A percentile compares a stretch with the other conserved stretches of the same genome.
phyloP scores from a whole-genome alignment of 2,888 invertebrate genomes.

The Chelonus formosanus region DNA sequence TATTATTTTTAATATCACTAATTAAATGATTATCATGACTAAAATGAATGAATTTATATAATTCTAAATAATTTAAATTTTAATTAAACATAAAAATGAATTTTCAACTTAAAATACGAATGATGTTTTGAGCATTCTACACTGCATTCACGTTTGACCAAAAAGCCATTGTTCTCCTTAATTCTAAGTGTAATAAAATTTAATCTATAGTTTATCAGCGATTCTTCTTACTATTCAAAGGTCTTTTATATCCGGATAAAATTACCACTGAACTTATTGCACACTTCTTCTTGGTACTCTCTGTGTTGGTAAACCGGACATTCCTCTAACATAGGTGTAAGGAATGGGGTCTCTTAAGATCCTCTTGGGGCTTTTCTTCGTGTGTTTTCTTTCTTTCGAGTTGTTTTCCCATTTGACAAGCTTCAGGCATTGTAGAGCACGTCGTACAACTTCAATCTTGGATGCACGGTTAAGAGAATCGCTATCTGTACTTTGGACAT shows the following conservation, averaged over 20 bases:
- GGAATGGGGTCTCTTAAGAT: conserved; percentile 81
- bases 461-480: conserved; percentile 68
- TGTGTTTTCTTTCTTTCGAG: conserved; percentile 67
- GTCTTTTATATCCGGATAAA: conserved; percentile 33
- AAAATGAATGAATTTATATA: no score
- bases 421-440: conserved; percentile 75
- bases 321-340: conserved; percentile 82
- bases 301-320: conserved; percentile 84
- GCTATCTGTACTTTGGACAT: conserved; percentile 67
- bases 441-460: conserved; percentile 73
- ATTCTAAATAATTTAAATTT: no score
- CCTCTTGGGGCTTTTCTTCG: conserved; percentile 70
- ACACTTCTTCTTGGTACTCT: conserved; percentile 73
- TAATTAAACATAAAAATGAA: no score
- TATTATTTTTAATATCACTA: no score
- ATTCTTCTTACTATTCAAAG: neutral
- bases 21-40: no score
- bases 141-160: no score
- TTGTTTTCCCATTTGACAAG: conserved; percentile 11
- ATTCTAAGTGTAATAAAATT: neutral
- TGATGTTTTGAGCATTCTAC: no score
- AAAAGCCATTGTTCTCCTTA: no score
- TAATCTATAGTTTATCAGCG: neutral
- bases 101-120: no score
- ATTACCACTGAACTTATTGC: conserved; percentile 43